Conservation (phyloP, 2,797 vertebrate species). For the Yasuhikotakia modesta region DNA sequence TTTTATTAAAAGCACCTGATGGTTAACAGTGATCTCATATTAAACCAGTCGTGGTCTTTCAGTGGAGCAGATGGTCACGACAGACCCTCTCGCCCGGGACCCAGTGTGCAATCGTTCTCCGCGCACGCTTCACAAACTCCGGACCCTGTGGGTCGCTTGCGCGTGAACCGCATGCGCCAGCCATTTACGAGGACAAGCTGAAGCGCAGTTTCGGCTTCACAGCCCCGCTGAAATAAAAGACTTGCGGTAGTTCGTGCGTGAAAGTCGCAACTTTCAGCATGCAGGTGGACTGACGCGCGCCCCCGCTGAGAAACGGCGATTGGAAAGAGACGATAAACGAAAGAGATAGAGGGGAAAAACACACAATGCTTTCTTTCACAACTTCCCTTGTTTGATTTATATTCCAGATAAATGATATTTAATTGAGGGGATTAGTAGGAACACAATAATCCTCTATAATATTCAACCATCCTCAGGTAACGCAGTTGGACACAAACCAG, state of each 20-base stretch:
- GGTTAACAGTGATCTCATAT: conserved; percentile 36
- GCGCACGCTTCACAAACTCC: conserved; percentile 27
- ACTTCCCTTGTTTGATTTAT: background rate
- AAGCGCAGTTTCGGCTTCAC: conserved; percentile 52
- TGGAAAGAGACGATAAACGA: background rate
- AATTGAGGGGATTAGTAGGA: conserved; percentile 6
- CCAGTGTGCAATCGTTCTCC: conserved; percentile 26
- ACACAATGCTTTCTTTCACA: background rate
- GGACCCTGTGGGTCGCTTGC: conserved; percentile 18
- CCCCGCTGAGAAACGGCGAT: conserved; percentile 38
- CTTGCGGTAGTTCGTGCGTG: conserved; percentile 52
- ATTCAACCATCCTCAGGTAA: conserved; percentile 64
- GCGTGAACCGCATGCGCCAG: background rate
- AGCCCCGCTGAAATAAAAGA: conserved; percentile 37
- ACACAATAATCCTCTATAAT: conserved; percentile 63
- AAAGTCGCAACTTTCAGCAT: conserved; percentile 61
- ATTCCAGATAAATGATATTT: background rate
- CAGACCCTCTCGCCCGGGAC: conserved; percentile 34
- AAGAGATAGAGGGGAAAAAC: background rate
- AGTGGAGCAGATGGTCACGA: conserved; percentile 30
- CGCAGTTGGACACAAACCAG: conserved; percentile 46
- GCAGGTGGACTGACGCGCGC: conserved; percentile 68
- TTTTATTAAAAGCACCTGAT: conserved; percentile 11
- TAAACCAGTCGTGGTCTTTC: conserved; percentile 31
- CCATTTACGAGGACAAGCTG: conserved; percentile 32